phyloP scores from a whole-genome alignment of 2,888 invertebrate genomes.

The Agriopis marginaria region DNA sequence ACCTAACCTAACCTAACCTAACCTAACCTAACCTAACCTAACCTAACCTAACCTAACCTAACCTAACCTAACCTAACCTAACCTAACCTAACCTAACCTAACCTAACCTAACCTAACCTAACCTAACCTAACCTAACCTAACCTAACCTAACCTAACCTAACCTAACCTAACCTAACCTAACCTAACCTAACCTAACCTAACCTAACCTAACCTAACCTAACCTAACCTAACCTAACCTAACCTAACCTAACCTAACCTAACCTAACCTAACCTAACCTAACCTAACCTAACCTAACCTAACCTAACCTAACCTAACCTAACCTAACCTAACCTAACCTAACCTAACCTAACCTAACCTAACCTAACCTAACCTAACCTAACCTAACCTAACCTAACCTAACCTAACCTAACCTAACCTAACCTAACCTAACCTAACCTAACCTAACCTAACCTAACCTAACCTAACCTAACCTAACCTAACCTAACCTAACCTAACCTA shows the following conservation, averaged over 20 bases:
- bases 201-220: constrained; percentile 1
- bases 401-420: too few species aligned
- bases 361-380: too few species aligned
- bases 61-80: constrained; percentile 5
- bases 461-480: too few species aligned
- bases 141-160: constrained; percentile 1
- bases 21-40: constrained; percentile 1
- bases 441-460: too few species aligned
- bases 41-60: constrained; percentile 5
- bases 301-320: too few species aligned
- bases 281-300: constrained; percentile 48
- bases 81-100: constrained; percentile 1
- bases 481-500: too few species aligned
- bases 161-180: constrained; percentile 1
- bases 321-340: too few species aligned
- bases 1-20: neutral
- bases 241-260: constrained; percentile 1
- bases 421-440: too few species aligned
- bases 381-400: too few species aligned
- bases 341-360: too few species aligned
- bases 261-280: constrained; percentile 44
- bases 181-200: constrained; percentile 1
- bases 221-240: constrained; percentile 1
- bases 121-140: neutral
- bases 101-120: constrained; percentile 1